These are phyloP conservation scores for Deroplatys truncata DNA, from an alignment of 2,888 invertebrate species.

Conservation along the genomic window DNA sequence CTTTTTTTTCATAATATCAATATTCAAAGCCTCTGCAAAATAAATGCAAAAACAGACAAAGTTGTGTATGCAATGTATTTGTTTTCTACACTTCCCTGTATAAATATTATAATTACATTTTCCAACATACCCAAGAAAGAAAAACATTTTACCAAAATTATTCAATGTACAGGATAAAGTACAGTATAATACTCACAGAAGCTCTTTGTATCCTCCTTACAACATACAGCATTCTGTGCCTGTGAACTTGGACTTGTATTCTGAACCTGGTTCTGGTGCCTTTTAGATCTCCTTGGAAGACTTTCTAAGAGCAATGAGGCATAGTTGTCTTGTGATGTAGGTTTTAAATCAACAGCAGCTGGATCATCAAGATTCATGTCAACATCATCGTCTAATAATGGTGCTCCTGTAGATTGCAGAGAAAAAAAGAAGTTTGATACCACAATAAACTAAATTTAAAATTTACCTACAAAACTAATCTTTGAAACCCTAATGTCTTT, in stretches of 20 bases:
- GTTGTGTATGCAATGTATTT: too few relatives aligned
- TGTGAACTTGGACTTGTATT: background rate
- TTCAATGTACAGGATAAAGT: too few relatives aligned
- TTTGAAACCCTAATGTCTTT: too few relatives aligned
- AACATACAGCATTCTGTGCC: background rate
- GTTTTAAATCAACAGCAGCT: background rate
- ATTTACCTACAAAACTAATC: too few relatives aligned
- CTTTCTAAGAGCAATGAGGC: background rate
- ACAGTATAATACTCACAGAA: background rate
- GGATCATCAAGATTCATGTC: background rate
- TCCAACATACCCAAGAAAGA: too few relatives aligned
- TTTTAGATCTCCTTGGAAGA: slow-evolving; percentile 1
- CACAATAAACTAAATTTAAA: background rate
- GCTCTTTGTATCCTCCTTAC: background rate
- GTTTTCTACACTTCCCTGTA: too few relatives aligned
- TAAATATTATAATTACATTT: too few relatives aligned
- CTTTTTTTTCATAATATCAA: too few relatives aligned
- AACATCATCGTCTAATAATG: background rate
- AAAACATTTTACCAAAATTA: too few relatives aligned
- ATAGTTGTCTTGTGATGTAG: background rate
- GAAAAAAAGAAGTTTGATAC: background rate
- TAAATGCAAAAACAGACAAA: too few relatives aligned
- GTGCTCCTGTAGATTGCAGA: background rate
- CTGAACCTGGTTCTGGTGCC: background rate
- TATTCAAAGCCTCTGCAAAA: too few relatives aligned